These are phyloP conservation scores for Creontiades dilutus DNA, from an alignment of 2,888 invertebrate genomes.

Conservation along the genomic window DNA sequence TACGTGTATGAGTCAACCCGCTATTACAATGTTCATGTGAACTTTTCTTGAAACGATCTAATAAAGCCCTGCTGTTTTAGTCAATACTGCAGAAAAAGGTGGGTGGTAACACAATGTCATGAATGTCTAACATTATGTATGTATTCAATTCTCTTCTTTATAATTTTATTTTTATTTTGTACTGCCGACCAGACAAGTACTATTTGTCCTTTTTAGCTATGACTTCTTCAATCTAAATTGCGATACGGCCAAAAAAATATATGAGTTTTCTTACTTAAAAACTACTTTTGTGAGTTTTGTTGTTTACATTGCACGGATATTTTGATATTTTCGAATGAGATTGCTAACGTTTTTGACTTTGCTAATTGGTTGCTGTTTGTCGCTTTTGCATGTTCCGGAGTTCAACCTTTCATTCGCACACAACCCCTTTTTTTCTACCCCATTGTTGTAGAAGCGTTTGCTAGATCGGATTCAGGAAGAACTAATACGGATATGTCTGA, in stretches of 20 bases:
- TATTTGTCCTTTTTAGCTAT: not conserved
- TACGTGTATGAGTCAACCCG: too few relatives aligned
- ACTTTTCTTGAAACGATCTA: too few relatives aligned
- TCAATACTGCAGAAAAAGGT: not conserved
- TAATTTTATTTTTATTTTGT: not conserved
- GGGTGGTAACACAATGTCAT: not conserved
- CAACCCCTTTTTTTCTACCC: constrained; percentile 48
- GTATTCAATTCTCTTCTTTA: too few relatives aligned
- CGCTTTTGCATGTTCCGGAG: constrained; percentile 49
- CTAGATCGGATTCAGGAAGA: constrained; percentile 76
- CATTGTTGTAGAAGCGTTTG: constrained; percentile 75
- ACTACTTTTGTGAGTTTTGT: not conserved
- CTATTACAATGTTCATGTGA: too few relatives aligned
- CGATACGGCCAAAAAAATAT: too few relatives aligned
- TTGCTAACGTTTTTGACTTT: not conserved
- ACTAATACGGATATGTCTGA: constrained; percentile 86
- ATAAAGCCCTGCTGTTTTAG: too few relatives aligned
- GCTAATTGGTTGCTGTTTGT: constrained; percentile 1
- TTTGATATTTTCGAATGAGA: not conserved
- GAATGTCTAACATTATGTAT: not conserved
- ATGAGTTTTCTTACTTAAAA: too few relatives aligned
- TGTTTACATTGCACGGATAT: not conserved
- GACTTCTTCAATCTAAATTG: too few relatives aligned
- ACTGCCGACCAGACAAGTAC: not conserved
- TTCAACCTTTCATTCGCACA: constrained; percentile 18